Conservation (phyloP, 2,113 vertebrate species). For the Aegotheles bennettii region DNA sequence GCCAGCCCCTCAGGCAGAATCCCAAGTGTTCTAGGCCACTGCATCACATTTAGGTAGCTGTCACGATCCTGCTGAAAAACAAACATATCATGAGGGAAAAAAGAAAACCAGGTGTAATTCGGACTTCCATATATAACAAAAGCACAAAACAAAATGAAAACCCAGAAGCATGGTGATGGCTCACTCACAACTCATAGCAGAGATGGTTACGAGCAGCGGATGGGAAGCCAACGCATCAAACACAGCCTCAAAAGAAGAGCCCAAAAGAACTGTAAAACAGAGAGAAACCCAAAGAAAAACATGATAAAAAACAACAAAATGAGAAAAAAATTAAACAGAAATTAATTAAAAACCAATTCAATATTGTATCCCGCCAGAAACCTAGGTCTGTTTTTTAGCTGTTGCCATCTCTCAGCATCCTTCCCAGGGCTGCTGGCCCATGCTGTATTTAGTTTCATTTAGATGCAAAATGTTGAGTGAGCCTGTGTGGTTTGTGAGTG, state of each 20-base stretch:
- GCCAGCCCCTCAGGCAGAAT: neutral
- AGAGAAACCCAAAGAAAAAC: conserved; percentile 78
- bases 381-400: neutral
- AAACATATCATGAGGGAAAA: conserved; percentile 37
- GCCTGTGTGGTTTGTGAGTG: neutral
- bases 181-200: conserved; percentile 84
- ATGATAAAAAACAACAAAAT: conserved; percentile 69
- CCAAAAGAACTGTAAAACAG: conserved; percentile 90
- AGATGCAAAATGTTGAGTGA: rapidly evolving
- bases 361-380: neutral
- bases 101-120: conserved; percentile 33
- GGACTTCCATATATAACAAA: conserved; percentile 53
- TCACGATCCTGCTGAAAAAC: conserved; percentile 39
- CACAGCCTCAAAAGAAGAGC: conserved; percentile 82
- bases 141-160: conserved; percentile 62
- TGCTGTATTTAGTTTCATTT: neutral
- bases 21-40: neutral
- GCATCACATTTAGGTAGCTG: neutral
- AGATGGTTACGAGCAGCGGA: conserved; percentile 75
- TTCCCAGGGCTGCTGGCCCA: neutral
- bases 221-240: conserved; percentile 82
- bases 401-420: neutral
- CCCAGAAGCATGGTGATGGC: conserved; percentile 70
- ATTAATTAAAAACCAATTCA: conserved; percentile 50
- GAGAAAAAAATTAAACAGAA: conserved; percentile 55